Percentiles rank a stretch among this genome's conserved stretches.
These are phyloP conservation scores for Operophtera brumata DNA, from an alignment of 2,888 invertebrate genomes.

Conservation along the genomic window DNA sequence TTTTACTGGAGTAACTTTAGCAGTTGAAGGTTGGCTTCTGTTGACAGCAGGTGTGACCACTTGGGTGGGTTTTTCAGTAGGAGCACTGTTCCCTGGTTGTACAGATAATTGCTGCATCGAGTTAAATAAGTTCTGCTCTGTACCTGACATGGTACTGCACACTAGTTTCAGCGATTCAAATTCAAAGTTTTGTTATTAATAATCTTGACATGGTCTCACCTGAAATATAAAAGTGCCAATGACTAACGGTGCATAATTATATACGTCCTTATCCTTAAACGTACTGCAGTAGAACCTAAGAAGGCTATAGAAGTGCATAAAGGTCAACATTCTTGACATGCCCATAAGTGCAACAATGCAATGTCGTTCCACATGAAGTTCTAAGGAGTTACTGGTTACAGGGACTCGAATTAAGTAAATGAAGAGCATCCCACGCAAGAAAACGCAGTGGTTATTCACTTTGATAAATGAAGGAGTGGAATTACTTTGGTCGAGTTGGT, in stretches of 20 bases:
- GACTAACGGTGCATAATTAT: slow-evolving; percentile 28
- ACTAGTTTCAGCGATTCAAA: slow-evolving; percentile 32
- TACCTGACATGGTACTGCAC: slow-evolving; percentile 78
- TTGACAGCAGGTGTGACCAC: slow-evolving; percentile 77
- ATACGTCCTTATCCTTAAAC: slow-evolving; percentile 18
- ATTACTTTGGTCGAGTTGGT: slow-evolving; percentile 41
- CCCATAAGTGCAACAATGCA: slow-evolving; percentile 17
- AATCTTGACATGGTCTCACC: slow-evolving; percentile 62
- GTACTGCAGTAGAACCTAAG: slow-evolving; percentile 25
- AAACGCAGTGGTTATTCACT: slow-evolving; percentile 40
- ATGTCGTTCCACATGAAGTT: neutral
- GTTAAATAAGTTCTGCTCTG: slow-evolving; percentile 77
- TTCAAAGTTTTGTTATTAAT: slow-evolving; percentile 46
- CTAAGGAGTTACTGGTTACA: neutral
- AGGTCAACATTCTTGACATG: slow-evolving; percentile 26
- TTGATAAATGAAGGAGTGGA: slow-evolving; percentile 43
- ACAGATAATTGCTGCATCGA: slow-evolving; percentile 77
- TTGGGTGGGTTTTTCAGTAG: slow-evolving; percentile 75
- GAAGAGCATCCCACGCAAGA: slow-evolving; percentile 71
- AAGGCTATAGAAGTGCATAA: slow-evolving; percentile 28
- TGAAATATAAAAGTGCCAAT: slow-evolving; percentile 47
- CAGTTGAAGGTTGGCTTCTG: slow-evolving; percentile 63
- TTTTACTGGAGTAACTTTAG: slow-evolving; percentile 67
- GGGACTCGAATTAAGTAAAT: slow-evolving; percentile 34
- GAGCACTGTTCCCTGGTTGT: slow-evolving; percentile 71